phyloP scores from a whole-genome alignment of 2,888 invertebrate genomes.

The Thymelicus acteon region DNA sequence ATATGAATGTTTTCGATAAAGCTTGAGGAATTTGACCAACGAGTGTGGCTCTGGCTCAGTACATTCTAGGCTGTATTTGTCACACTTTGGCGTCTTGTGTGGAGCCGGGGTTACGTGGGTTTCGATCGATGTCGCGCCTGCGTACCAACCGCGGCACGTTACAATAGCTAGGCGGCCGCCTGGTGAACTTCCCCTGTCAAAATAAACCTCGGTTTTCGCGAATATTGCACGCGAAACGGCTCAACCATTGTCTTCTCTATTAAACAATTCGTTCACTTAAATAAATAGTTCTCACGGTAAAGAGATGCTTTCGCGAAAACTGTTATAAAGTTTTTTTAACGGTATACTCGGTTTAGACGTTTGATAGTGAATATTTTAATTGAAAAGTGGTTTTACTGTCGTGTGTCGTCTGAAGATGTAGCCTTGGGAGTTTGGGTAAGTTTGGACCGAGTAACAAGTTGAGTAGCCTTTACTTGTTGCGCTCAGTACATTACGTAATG shows the following conservation, averaged over 20 bases:
- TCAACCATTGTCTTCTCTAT: constrained; percentile 33
- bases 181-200: constrained; percentile 69
- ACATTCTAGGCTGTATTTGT: constrained; percentile 18
- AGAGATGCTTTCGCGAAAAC: background rate
- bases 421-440: constrained; percentile 56
- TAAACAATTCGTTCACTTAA: constrained; percentile 10
- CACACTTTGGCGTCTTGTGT: constrained; percentile 22
- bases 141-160: constrained; percentile 60
- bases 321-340: constrained; percentile 17
- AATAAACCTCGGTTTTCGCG: constrained; percentile 68
- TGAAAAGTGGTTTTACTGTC: constrained; percentile 48
- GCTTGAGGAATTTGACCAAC: background rate
- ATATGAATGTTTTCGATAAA: background rate
- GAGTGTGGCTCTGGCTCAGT: background rate
- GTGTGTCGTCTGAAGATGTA: constrained; percentile 65
- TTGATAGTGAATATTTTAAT: constrained; percentile 17
- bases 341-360: constrained; percentile 23
- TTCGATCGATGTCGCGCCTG: constrained; percentile 77
- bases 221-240: constrained; percentile 55
- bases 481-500: constrained; percentile 70
- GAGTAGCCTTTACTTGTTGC: constrained; percentile 73
- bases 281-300: constrained; percentile 31
- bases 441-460: constrained; percentile 60
- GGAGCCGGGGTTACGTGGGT: constrained; percentile 30
- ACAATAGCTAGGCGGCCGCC: constrained; percentile 73